Base-by-base conservation (phyloP, 2,113 vertebrate genomes). In the Galemys pyrenaicus region DNA sequence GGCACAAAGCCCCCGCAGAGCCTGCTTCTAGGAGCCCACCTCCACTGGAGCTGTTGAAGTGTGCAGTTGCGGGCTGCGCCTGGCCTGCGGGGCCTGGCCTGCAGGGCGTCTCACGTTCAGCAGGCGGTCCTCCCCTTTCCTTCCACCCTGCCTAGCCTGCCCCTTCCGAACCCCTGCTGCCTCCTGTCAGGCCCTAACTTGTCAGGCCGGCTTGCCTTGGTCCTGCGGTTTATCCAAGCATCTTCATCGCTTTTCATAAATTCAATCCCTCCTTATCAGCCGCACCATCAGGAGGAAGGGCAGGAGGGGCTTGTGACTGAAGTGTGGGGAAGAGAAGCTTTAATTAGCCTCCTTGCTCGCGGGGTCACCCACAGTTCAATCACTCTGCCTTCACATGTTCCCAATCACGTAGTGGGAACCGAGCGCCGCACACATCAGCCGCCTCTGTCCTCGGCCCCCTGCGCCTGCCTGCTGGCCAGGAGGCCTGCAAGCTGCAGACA, bases 201-300 rank as follows among this genome's bases (percentile, higher is more conserved):
- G 97, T 81, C 97, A 0, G 51, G 95, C 98, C 78, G 95, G 98
- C 98, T 98, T n/a, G 93, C 96, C 97, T 81, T n/a, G 97, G 98
- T 95, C 67, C 93, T 46, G 32, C 0, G 28, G 97, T 96, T 98
- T 98, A 98, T 98, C 98, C 98, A 97, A 98, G 98, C 97, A 98
- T 97, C 98, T 98, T 96, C 98, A 97, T 97, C 97, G 91, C 97
- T 97, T 97, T 97, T 98, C 98, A 97, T 97, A 97, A 98, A 98
- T 85, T 86, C 98, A 97, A 97, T 94, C 97, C 96, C 94, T 96
- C 94, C 97, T 98, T 97, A 97, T 98, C 98, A 94, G 95, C 96
- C 8, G 92, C 96, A 95, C 95, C 98, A 98, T 97, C 97, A 35
- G 95, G 96, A 98, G 98, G 98, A 98, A 98, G 95, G 37, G 96